Evolutionary conservation across 2,797 vertebrate species (phyloP).

Genomic region (Spondyliosoma cantharus): DNA sequence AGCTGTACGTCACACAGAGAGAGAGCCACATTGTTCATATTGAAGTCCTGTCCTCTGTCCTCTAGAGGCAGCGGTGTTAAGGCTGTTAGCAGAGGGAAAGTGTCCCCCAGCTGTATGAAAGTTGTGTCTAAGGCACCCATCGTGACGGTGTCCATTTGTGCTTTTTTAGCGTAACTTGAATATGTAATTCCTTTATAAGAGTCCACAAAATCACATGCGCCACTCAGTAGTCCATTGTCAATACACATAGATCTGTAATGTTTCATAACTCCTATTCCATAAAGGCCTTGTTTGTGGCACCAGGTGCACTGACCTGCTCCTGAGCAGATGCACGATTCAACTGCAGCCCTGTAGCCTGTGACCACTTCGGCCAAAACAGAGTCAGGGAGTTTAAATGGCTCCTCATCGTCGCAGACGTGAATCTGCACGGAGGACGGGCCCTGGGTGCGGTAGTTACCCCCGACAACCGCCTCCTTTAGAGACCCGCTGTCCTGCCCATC

Average conservation of each 20-base stretch:
- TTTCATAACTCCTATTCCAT: slow-evolving; percentile 27
- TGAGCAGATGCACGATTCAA: slow-evolving; percentile 76
- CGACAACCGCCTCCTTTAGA: slow-evolving; percentile 33
- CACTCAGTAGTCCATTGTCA: slow-evolving; percentile 32
- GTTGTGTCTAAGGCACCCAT: slow-evolving; percentile 44
- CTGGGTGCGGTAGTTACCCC: slow-evolving; percentile 76
- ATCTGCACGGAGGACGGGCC: slow-evolving; percentile 50
- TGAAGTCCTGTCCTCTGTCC: slow-evolving; percentile 54
- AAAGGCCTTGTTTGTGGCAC: slow-evolving; percentile 72
- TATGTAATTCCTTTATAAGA: slow-evolving; percentile 29
- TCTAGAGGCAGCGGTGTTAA: slow-evolving; percentile 47
- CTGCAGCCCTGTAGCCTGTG: slow-evolving; percentile 76
- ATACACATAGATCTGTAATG: slow-evolving; percentile 43
- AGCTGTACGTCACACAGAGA: slow-evolving; percentile 80
- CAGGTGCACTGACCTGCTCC: slow-evolving; percentile 77
- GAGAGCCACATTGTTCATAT: slow-evolving; percentile 66
- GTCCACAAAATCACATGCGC: slow-evolving; percentile 39
- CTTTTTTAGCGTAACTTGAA: slow-evolving; percentile 57
- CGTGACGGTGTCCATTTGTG: slow-evolving; percentile 55
- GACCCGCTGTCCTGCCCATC: slow-evolving; percentile 56
- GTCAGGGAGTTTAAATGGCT: slow-evolving; percentile 51
- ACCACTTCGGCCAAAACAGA: slow-evolving; percentile 59
- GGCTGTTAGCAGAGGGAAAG: slow-evolving; percentile 70
- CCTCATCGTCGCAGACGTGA: slow-evolving; percentile 25
- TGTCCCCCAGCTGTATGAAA: slow-evolving; percentile 53